Base-by-base conservation (phyloP, 2,888 invertebrate species). In the Mythimna lalbum region DNA sequence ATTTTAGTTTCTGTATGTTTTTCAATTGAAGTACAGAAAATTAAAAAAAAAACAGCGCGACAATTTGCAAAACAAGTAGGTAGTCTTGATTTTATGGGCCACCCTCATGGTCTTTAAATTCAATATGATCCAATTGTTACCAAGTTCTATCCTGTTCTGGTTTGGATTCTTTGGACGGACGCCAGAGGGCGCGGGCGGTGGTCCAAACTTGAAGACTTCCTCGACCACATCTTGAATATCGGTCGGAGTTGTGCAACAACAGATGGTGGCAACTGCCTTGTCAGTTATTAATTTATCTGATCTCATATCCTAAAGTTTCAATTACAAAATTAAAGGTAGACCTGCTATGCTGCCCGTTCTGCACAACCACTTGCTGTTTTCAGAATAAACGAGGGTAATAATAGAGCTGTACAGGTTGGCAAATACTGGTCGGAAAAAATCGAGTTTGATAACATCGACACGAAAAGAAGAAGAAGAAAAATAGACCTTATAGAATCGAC, bases 231-330 rank as follows among this genome's bases (percentile, higher is more conserved):
- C 61, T 76, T 49, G 56, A 64, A 63, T 67, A 80, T 75, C 76
- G 75, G 80, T 74, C 64, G 52, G 4, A 27, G 73, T 76, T 81
- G 65, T 73, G 71, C 68, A 70, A 82, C 64, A 68, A 61, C 80
- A 76, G 78, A 72, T 84, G 78, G 65, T 63, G 31, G 47, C 60
- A 19, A 64, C 63, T 59, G 39, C 31, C 52, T n/a, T 60, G 66
- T 57, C 67, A 64, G 66, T 72, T 66, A 80, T 83, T 66, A 74
- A 73, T 76, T 67, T 77, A 43, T 63, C 64, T 39, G 23, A 70
- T 47, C 55, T 69, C 33, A 75, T 79, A 76, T 76, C 71, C 55
- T 52, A 43, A 43, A 43, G 17, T 43, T 39, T 43, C 43, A 43
- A 43, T 43, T 5, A 43, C 17, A 43, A 43, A 14, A 43, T n/a